A percentile compares a stretch with the other conserved stretches of the same genome.
Conservation (phyloP, 2,797 vertebrate species). For the Psittacula echo region DNA sequence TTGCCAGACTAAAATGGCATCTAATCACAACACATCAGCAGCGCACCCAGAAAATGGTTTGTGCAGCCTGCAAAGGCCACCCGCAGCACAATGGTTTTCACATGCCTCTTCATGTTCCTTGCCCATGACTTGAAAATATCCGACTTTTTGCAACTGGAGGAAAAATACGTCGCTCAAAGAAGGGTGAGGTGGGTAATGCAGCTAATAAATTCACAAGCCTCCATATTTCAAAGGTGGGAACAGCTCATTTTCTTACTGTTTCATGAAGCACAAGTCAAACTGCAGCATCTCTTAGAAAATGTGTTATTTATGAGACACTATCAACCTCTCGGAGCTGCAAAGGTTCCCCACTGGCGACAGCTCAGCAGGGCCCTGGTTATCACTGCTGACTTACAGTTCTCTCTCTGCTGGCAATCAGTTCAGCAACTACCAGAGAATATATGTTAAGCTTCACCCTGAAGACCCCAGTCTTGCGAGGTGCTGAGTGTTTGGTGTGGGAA, state of each 20-base stretch:
- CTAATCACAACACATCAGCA: neutral
- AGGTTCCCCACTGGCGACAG: neutral
- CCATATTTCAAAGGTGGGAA: neutral
- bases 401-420: constrained; percentile 22
- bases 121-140: accelerated
- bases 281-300: neutral
- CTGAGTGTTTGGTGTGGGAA: neutral
- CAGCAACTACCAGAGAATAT: neutral
- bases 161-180: neutral
- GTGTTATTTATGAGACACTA: neutral
- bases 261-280: neutral
- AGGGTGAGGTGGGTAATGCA: neutral
- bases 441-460: neutral
- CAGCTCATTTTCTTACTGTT: neutral
- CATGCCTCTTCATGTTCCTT: neutral
- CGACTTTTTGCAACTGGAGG: neutral
- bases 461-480: neutral
- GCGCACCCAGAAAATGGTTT: neutral
- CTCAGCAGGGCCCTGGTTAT: constrained; percentile 49
- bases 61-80: neutral
- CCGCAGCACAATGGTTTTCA: neutral
- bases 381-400: constrained; percentile 22
- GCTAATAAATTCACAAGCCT: neutral
- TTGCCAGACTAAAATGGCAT: neutral
- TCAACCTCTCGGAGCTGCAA: neutral